Evolutionary conservation across 2,113 vertebrate genomes (phyloP), one percentile per base, ranked within the genome.

Genomic region (Microtus montanus): DNA sequence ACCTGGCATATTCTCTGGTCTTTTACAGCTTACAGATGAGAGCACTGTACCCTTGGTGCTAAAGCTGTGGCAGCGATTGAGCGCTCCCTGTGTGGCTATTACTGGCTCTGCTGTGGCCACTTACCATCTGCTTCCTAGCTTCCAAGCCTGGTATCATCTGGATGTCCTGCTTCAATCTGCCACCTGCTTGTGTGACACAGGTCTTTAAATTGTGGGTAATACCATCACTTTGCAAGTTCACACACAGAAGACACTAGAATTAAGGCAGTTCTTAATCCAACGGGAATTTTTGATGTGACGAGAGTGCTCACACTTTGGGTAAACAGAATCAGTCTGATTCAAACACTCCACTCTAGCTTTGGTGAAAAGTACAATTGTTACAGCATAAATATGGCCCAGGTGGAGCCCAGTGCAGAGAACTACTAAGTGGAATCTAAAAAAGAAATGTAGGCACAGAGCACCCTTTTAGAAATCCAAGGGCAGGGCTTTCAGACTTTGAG

Each of bases 231-330:
- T 28, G 66, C 38, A 24, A 41, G 5, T 19, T 54, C 19, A 17
- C 35, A 83, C 28, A 84, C 28, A 58, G 15, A 44, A 91, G 84
- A 33, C 26, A 79, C 22, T 89, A 14, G 80, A 82, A 82, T 44
- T 91, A 84, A 28, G 33, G 66, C 20, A 83, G 82, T 68, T 92
- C 64, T 89, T 86, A 93, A 79, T 47, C 54, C 54, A 64, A 90
- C 3, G 44, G 73, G n/a, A 86, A 58, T 44, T 71, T 66, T 66
- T 54, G 14, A 24, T 8, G 54, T 70, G 38, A 11, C 1, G 2
- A 11, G 7, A 5, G 49, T 33, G 28, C 8, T 85, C 28, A 66
- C 28, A 66, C 83, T 66, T 85, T 33, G 3, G 5, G 58, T 28
- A 68, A 88, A 68, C 12, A 91, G 44, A 71, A 38, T 68, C 70